Base-by-base conservation (phyloP, 2,888 invertebrate genomes). In the Trisateles emortualis region DNA sequence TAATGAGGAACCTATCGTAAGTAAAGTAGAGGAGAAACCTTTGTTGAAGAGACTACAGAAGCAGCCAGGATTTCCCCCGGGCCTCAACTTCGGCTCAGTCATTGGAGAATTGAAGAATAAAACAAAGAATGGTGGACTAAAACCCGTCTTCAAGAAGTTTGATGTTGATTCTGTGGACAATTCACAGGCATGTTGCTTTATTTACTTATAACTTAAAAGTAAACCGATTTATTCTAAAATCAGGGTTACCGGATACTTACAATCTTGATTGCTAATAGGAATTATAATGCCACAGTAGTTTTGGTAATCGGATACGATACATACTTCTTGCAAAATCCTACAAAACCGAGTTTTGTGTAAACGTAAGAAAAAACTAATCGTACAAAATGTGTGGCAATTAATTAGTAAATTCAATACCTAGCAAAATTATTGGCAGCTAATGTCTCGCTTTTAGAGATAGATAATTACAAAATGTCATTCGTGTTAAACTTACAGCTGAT, bases 71-170 rank as follows among this genome's bases (percentile, higher is more conserved):
- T 70, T 88, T 52, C 90, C 89, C 13, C 64, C 74, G 5, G 87
- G 87, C 22, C 72, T 92, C 8, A 90, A 90, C 65, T 92, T 92
- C 52, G 91, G 92, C 45, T 92, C 91, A 22, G 86, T 92, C 14
- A 92, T 92, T 48, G 92, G 92, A 32, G 92, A 92, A 64, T 70
- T 92, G 56, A 92, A 88, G 67, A 84, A 78, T 55, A 92, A 89
- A 79, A 92, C 92, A 0, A 85, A 80, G 54, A 88, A 83, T 52
- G 88, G 87, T 8, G 84, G 84, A 39, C 70, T 90, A 16, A 92
- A 91, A 68, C 92, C 92, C 1, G 92, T 92, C 41, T 92, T 92
- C 67, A 89, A 83, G 76, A 92, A 92, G 66, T 91, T 92, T 54
- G 90, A 90, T 55, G 59, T 77, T 26, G 89, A 87, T 61, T 62